These are phyloP conservation scores for Erannis defoliaria DNA, from an alignment of 2,888 invertebrate genomes.

Conservation along the genomic window DNA sequence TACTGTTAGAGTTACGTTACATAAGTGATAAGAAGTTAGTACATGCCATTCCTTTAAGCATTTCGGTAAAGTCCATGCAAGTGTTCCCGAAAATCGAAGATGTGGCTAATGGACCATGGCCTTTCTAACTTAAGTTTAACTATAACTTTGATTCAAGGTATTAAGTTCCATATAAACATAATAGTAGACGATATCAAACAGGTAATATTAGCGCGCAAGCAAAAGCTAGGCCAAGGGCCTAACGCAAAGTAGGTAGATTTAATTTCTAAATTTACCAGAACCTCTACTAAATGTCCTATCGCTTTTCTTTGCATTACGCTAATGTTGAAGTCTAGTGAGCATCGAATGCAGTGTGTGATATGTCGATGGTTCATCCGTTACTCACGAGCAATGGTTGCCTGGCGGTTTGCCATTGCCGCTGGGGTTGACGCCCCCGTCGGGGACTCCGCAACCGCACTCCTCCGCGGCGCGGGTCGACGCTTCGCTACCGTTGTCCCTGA, in stretches of 20 bases:
- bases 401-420: slow-evolving; percentile 74
- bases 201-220: background rate
- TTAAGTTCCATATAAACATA: slow-evolving; percentile 1
- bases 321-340: background rate
- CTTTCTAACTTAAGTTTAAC: background rate
- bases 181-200: background rate
- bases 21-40: slow-evolving; percentile 32
- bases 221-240: background rate
- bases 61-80: slow-evolving; percentile 11
- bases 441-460: slow-evolving; percentile 70
- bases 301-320: background rate
- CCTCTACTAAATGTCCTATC: background rate
- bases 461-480: slow-evolving; percentile 81
- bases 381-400: slow-evolving; percentile 83
- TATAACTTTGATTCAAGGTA: background rate
- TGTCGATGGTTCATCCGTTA: slow-evolving; percentile 47
- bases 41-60: slow-evolving; percentile 36
- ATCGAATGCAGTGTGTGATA: slow-evolving; percentile 6
- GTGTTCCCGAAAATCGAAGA: background rate
- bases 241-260: background rate
- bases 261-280: background rate
- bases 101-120: slow-evolving; percentile 8
- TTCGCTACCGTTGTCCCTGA: slow-evolving; percentile 84
- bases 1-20: slow-evolving; percentile 24
- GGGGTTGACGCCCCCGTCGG: slow-evolving; percentile 45